A percentile compares a stretch with the other conserved stretches of the same genome.
Conservation (phyloP, 2,888 invertebrate species). For the Horisme vitalbata region DNA sequence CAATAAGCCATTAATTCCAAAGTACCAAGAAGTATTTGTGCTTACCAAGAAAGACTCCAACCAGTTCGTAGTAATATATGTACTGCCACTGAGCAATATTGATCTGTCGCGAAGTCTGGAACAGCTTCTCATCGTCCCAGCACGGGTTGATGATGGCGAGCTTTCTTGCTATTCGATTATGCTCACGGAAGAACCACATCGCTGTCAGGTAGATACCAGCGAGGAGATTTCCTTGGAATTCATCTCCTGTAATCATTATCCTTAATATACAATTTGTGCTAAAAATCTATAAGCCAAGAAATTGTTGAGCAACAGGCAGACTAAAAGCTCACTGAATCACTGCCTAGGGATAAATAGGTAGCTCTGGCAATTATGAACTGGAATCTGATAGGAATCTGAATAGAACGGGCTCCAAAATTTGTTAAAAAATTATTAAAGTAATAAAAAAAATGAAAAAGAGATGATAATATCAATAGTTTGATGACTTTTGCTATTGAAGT, state of each 20-base stretch:
- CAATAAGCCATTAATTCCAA: too few species aligned
- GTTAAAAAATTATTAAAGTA: too few species aligned
- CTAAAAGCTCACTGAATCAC: too few species aligned
- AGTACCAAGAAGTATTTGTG: too few species aligned
- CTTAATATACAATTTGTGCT: too few species aligned
- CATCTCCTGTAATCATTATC: constrained; percentile 31
- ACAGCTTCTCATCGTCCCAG: constrained; percentile 93
- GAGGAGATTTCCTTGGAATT: constrained; percentile 34
- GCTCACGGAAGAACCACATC: constrained; percentile 83
- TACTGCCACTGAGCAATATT: constrained; percentile 91
- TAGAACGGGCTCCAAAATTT: too few species aligned
- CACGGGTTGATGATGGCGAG: constrained; percentile 87
- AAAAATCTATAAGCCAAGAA: too few species aligned
- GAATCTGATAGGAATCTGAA: not conserved
- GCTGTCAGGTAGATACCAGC: constrained; percentile 34
- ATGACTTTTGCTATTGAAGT: too few species aligned
- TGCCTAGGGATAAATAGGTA: too few species aligned
- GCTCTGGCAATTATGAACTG: not conserved
- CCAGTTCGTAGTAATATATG: constrained; percentile 90
- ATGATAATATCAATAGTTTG: too few species aligned
- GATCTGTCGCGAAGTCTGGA: constrained; percentile 83
- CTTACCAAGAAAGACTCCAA: constrained; percentile 89
- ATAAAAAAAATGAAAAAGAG: too few species aligned
- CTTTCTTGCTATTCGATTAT: constrained; percentile 81
- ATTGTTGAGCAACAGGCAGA: too few species aligned